A percentile compares a stretch with the other conserved stretches of the same genome.
Conservation (phyloP, 2,888 invertebrate species). For the Cenopis cana region DNA sequence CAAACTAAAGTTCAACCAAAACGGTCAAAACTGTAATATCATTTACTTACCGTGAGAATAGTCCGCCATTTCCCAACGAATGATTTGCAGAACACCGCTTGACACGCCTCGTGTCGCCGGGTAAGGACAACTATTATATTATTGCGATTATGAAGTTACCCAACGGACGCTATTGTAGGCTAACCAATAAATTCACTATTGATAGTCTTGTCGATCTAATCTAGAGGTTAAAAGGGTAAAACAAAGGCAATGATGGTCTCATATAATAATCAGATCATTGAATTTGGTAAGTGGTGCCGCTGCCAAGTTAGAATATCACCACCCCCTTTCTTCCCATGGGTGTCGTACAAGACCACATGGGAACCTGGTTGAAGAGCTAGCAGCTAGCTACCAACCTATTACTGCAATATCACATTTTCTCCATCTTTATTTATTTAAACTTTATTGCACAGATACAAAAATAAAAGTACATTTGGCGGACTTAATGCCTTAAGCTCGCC, state of each 20-base stretch:
- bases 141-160: slow-evolving; percentile 43
- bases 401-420: too few relatives aligned
- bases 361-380: too few relatives aligned
- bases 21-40: slow-evolving; percentile 35
- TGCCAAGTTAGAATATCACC: too few relatives aligned
- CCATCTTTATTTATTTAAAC: too few relatives aligned
- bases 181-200: slow-evolving; percentile 37
- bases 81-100: slow-evolving; percentile 38
- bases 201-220: slow-evolving; percentile 39
- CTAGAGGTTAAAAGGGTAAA: slow-evolving; percentile 33
- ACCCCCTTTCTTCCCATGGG: too few relatives aligned
- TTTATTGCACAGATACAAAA: too few relatives aligned
- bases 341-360: too few relatives aligned
- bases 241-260: slow-evolving; percentile 16
- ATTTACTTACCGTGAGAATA: slow-evolving; percentile 43
- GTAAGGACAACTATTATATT: slow-evolving; percentile 47
- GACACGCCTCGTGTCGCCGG: slow-evolving; percentile 46
- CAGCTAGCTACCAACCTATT: too few relatives aligned
- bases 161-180: slow-evolving; percentile 36
- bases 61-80: slow-evolving; percentile 44
- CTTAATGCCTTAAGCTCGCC: too few relatives aligned
- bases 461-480: too few relatives aligned
- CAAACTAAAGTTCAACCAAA: slow-evolving; percentile 36
- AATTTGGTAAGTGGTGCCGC: neutral
- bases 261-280: slow-evolving; percentile 1